A percentile compares a stretch with the other conserved stretches of the same genome.
phyloP scores from a whole-genome alignment of 2,113 vertebrate genomes.

The Onychostruthus taczanowskii region DNA sequence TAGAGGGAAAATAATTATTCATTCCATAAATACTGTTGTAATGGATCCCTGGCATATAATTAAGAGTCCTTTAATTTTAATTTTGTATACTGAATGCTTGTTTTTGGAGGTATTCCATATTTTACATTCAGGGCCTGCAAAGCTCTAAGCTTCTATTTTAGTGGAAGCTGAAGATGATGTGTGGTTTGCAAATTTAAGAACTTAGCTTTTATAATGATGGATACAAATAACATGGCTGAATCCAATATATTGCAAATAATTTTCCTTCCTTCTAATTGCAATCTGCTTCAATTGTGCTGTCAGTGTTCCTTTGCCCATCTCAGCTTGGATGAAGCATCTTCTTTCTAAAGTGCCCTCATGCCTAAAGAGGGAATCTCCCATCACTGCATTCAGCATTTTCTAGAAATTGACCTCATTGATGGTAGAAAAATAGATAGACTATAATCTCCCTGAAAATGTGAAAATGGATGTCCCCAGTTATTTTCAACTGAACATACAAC shows the following conservation, averaged over 20 bases:
- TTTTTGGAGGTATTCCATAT: neutral
- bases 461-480: neutral
- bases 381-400: neutral
- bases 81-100: constrained; percentile 9
- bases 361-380: neutral
- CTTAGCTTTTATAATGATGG: neutral
- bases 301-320: neutral
- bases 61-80: constrained; percentile 57
- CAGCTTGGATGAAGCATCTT: neutral
- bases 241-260: neutral
- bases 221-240: neutral
- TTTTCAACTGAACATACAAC: neutral
- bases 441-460: neutral
- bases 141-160: neutral
- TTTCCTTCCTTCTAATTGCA: neutral
- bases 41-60: constrained; percentile 32
- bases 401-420: neutral
- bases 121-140: neutral
- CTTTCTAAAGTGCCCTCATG: neutral
- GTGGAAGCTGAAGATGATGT: neutral
- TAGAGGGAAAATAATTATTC: constrained; percentile 59
- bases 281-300: neutral
- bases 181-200: neutral
- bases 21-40: constrained; percentile 24
- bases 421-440: neutral